Base-by-base conservation (phyloP, 2,113 vertebrate species). In the Cynopterus brachyotis region DNA sequence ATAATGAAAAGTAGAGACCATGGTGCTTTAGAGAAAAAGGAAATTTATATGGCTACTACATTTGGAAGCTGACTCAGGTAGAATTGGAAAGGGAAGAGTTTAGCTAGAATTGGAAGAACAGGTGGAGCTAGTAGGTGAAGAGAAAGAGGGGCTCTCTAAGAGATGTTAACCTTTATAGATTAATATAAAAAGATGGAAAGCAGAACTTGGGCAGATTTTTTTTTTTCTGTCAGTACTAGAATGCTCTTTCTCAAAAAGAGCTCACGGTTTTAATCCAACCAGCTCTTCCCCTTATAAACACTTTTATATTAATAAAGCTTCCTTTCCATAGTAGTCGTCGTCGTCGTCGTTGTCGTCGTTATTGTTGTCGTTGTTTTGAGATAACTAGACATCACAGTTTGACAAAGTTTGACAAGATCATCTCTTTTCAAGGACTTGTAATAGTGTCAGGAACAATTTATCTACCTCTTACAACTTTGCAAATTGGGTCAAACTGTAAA, bases 351-450 rank as follows among this genome's bases (percentile, higher is more conserved):
- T 45, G n/a, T n/a, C n/a, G n/a, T n/a, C n/a, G n/a, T n/a, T n/a
- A n/a, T 89, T 76, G 70, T 92, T n/a, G 64, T 90, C 79, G 75
- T 67, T 64, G 75, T 75, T 28, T 82, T 88, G 5, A 70, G 67
- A 28, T 94, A 92, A 91, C 72, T 92, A 89, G 67, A 81, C 59
- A 89, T 79, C 62, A 94, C 81, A 89, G 57, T 24, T 60, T 94
- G 75, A 87, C 6, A 90, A 87, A 53, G 86, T 85, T 45, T 50
- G 50, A 50, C 50, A 50, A 50, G 50, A 75, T 92, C 6, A 78
- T 93, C 69, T 93, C 10, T 93, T 97, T 80, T 92, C 35, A 91
- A 96, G 60, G 70, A 90, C 47, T 90, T 94, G 42, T 70, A 93
- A 84, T 1, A 92, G 30, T 93, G 15, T 87, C 24, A 67, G 24